Evolutionary conservation across 2,797 vertebrate genomes (phyloP).

Genomic region (Eulemur rubriventer): DNA sequence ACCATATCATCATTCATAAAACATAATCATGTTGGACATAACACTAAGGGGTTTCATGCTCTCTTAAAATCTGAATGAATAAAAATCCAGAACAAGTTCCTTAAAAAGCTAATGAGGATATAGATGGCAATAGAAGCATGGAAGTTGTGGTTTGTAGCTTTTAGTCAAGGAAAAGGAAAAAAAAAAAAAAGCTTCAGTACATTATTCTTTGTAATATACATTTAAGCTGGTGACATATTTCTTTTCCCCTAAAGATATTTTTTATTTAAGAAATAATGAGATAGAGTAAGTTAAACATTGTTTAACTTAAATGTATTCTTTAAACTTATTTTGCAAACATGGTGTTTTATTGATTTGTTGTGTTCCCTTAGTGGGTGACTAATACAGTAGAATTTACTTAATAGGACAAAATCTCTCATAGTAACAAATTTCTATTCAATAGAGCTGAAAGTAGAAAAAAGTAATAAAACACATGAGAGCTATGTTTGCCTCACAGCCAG

Average conservation of each 20-base stretch:
- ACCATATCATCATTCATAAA: background rate
- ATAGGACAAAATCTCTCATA: background rate
- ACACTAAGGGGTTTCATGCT: background rate
- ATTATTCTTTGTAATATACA: background rate
- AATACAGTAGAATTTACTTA: background rate
- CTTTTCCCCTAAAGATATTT: background rate
- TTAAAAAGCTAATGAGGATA: slow-evolving; percentile 13
- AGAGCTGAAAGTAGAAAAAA: background rate
- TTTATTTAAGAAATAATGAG: background rate
- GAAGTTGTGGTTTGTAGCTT: background rate
- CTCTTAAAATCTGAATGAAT: slow-evolving; percentile 20
- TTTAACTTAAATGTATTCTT: background rate
- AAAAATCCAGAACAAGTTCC: background rate
- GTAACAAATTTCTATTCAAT: background rate
- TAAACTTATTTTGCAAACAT: background rate
- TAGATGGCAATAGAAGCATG: background rate
- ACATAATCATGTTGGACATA: background rate
- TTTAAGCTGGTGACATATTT: background rate
- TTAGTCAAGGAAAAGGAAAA: background rate
- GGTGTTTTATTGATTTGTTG: background rate
- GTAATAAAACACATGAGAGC: background rate
- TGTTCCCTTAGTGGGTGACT: background rate
- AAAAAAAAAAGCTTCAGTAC: background rate
- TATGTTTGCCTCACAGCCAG: background rate
- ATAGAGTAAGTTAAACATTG: background rate